phyloP scores from a whole-genome alignment of 2,888 invertebrate genomes.

The Phortica magna region DNA sequence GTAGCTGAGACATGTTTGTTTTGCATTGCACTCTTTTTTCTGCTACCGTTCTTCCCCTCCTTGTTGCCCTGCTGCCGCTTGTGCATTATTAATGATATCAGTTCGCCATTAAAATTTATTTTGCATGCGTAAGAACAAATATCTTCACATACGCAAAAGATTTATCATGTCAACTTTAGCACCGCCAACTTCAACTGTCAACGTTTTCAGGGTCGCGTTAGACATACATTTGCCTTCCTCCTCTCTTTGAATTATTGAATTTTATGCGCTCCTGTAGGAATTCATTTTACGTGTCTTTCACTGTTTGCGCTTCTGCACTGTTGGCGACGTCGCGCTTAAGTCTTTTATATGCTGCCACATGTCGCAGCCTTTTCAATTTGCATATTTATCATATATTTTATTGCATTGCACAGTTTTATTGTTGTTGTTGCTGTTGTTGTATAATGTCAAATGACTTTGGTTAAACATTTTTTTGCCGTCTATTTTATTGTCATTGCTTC shows the following conservation, averaged over 20 bases:
- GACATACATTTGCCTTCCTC: not conserved
- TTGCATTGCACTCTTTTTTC: too few species aligned
- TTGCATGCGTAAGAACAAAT: not conserved
- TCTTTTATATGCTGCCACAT: slow-evolving; percentile 15
- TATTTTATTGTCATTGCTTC: too few species aligned
- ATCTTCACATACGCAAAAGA: slow-evolving; percentile 2
- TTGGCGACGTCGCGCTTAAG: not conserved
- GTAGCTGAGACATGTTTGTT: too few species aligned
- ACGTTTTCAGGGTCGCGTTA: not conserved
- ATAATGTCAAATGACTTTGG: slow-evolving; percentile 1
- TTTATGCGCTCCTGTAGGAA: slow-evolving; percentile 12
- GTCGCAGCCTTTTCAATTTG: slow-evolving; percentile 21
- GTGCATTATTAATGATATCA: slow-evolving; percentile 22
- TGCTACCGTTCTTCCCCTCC: too few species aligned
- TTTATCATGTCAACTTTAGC: not conserved
- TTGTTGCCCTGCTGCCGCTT: not conserved
- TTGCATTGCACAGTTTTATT: slow-evolving; percentile 1
- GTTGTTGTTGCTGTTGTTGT: not conserved
- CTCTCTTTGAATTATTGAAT: slow-evolving; percentile 10
- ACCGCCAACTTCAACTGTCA: not conserved
- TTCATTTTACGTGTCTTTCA: not conserved
- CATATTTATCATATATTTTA: slow-evolving; percentile 32
- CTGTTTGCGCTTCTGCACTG: slow-evolving; percentile 6
- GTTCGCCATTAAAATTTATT: slow-evolving; percentile 20
- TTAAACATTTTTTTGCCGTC: too few species aligned